These are phyloP conservation scores for Crossocerus cetratus DNA, from an alignment of 2,888 invertebrate genomes.

Conservation along the genomic window DNA sequence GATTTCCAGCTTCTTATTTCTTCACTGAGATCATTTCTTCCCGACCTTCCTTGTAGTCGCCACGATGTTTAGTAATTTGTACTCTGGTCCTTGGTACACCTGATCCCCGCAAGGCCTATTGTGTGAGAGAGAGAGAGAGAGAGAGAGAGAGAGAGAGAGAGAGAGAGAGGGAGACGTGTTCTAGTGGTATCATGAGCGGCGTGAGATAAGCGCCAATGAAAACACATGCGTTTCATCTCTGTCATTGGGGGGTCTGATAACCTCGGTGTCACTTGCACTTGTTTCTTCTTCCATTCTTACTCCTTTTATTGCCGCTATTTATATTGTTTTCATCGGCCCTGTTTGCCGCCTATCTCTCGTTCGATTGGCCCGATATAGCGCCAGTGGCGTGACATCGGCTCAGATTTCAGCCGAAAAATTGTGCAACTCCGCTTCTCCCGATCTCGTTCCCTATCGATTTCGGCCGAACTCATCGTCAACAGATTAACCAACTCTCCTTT, in stretches of 20 bases:
- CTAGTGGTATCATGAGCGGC: not conserved
- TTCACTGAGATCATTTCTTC: no score
- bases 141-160: not conserved
- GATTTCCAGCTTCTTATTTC: no score
- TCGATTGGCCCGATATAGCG: not conserved
- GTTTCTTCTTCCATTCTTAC: not conserved
- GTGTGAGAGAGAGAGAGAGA: not conserved
- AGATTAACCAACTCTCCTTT: no score
- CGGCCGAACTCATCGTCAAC: no score
- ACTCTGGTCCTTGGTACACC: no score
- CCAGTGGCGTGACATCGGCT: slow-evolving; percentile 17
- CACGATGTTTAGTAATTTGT: no score
- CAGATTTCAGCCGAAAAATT: slow-evolving; percentile 23
- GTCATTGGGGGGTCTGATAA: slow-evolving; percentile 38
- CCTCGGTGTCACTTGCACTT: not conserved
- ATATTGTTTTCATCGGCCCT: slow-evolving; percentile 20
- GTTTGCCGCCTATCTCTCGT: slow-evolving; percentile 1
- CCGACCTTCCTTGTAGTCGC: no score
- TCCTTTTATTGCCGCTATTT: slow-evolving; percentile 19
- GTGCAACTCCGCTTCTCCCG: slow-evolving; percentile 17
- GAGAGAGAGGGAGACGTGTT: not conserved
- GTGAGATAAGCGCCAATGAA: slow-evolving; percentile 13
- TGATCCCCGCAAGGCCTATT: no score
- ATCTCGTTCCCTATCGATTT: no score
- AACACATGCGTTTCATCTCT: slow-evolving; percentile 10